These are phyloP conservation scores for Athalia circularis DNA, from an alignment of 2,888 invertebrate species.

Conservation along the genomic window DNA sequence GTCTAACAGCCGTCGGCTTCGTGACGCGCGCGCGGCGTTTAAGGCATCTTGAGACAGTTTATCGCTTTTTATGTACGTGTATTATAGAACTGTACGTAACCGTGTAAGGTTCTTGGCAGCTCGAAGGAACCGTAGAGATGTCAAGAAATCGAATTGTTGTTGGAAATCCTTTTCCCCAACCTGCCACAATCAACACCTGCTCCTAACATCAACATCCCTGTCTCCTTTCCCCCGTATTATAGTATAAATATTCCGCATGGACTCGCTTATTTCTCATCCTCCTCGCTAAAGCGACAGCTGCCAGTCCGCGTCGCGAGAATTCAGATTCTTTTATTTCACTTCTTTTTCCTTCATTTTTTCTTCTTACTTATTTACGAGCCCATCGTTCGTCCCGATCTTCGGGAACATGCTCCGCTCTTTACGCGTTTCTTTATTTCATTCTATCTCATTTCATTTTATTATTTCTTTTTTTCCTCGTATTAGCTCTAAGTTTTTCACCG, in stretches of 20 bases:
- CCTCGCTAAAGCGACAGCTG: slow-evolving; percentile 4
- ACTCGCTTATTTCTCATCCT: neutral
- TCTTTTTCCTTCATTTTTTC: too few species aligned
- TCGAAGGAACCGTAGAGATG: slow-evolving; percentile 15
- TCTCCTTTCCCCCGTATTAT: neutral
- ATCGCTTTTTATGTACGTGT: neutral
- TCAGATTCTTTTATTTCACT: too few species aligned
- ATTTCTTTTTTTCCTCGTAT: neutral
- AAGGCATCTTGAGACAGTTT: neutral
- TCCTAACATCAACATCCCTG: neutral
- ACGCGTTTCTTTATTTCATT: neutral
- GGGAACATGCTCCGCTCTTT: neutral
- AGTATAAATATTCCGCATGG: neutral
- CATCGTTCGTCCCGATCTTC: neutral
- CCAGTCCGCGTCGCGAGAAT: neutral
- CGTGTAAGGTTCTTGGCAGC: neutral
- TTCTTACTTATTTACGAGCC: too few species aligned
- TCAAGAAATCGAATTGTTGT: slow-evolving; percentile 40
- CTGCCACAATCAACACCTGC: slow-evolving; percentile 41
- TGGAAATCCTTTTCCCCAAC: slow-evolving; percentile 41
- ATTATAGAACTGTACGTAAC: neutral
- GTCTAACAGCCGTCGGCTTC: neutral
- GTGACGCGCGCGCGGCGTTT: neutral
- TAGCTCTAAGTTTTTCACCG: slow-evolving; percentile 2
- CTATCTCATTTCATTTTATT: neutral